phyloP scores from a whole-genome alignment of 2,113 vertebrate species.

The Heliornis fulica region DNA sequence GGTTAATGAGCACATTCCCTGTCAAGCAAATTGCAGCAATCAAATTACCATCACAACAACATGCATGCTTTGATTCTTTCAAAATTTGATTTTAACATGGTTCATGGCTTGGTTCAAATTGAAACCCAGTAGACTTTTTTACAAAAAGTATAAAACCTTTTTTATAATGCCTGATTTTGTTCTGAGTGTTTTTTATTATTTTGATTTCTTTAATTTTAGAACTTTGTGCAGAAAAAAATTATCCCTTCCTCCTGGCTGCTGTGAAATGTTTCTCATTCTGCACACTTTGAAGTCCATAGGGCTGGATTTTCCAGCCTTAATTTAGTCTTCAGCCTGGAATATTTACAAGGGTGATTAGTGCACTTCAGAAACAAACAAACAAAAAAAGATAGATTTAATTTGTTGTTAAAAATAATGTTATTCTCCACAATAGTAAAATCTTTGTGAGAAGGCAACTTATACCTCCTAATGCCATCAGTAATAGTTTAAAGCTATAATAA shows the following conservation, averaged over 20 bases:
- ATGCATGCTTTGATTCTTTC: neutral
- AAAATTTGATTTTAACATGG: neutral
- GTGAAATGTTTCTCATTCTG: neutral
- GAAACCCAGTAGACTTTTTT: neutral
- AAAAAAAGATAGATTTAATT: neutral
- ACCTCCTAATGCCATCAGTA: neutral
- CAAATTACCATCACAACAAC: neutral
- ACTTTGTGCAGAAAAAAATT: neutral
- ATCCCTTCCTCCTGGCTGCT: neutral
- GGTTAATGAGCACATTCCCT: neutral
- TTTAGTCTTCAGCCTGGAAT: neutral
- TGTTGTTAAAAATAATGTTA: conserved; percentile 9
- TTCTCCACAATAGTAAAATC: neutral
- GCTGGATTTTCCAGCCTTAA: neutral
- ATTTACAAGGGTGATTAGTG: neutral
- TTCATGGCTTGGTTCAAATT: neutral
- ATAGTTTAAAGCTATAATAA: conserved; percentile 6
- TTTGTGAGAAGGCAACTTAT: neutral
- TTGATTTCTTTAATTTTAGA: neutral
- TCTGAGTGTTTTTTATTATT: neutral
- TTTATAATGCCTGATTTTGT: neutral
- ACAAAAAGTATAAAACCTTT: neutral
- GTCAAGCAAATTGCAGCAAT: neutral
- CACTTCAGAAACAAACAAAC: neutral
- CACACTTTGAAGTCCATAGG: neutral